A percentile compares a stretch with the other conserved stretches of the same genome.
Conservation (phyloP, 2,888 invertebrate genomes). For the Agrochola lota region DNA sequence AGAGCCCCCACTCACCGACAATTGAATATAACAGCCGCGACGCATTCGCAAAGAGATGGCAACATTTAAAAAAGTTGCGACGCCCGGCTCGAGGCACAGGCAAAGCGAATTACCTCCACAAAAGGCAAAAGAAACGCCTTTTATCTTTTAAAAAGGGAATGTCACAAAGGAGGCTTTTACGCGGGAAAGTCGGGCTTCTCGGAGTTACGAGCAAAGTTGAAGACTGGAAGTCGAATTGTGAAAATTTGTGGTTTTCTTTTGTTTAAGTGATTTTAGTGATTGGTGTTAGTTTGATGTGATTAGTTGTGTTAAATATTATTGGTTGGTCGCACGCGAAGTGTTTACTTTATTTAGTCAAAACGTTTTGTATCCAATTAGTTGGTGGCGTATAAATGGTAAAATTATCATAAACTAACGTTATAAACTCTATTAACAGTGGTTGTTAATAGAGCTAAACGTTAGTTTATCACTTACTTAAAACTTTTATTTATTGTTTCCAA, state of each 20-base stretch:
- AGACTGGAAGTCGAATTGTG: neutral
- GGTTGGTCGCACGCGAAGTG: constrained; percentile 23
- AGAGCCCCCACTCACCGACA: constrained; percentile 48
- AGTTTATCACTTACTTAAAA: neutral
- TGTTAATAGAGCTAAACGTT: neutral
- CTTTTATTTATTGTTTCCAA: neutral
- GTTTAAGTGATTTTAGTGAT: constrained; percentile 9
- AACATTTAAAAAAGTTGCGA: constrained; percentile 57
- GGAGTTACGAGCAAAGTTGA: constrained; percentile 25
- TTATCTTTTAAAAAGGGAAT: constrained; percentile 61
- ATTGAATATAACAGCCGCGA: constrained; percentile 59
- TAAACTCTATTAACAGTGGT: too few relatives aligned
- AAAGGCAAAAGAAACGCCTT: constrained; percentile 59
- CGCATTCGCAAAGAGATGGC: constrained; percentile 54
- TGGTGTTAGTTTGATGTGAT: constrained; percentile 17
- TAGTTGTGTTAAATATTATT: constrained; percentile 16
- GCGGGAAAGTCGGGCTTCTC: constrained; percentile 37
- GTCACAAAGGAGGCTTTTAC: constrained; percentile 57
- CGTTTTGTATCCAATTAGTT: constrained; percentile 15
- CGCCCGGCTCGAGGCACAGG: constrained; percentile 33
- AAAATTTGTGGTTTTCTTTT: constrained; percentile 5
- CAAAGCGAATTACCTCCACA: constrained; percentile 67
- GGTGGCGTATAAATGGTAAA: neutral
- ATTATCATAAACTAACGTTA: neutral
- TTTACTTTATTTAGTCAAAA: constrained; percentile 8